Conservation (phyloP, 2,113 vertebrate species). For the Meriones unguiculatus region DNA sequence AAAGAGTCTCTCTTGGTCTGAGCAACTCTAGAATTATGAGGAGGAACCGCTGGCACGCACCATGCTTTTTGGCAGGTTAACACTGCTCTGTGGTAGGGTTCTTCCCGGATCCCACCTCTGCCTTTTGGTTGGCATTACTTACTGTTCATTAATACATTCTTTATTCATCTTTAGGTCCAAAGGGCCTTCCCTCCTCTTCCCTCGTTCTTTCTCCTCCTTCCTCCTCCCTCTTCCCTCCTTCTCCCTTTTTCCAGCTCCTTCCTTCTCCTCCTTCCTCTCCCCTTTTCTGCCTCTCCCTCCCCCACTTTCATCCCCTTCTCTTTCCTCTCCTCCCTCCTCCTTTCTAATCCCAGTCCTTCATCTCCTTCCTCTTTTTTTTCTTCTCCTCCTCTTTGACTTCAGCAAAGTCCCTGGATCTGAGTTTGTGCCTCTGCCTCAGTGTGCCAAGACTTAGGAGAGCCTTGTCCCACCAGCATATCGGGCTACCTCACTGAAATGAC, state of each 20-base stretch:
- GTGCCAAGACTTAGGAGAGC: fast-evolving
- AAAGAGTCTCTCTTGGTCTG: background rate
- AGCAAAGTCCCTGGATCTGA: background rate
- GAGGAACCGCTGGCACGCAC: background rate
- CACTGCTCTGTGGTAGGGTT: fast-evolving
- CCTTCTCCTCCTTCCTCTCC: fast-evolving
- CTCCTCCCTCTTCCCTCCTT: background rate
- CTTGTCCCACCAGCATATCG: fast-evolving
- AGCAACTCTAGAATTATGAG: background rate
- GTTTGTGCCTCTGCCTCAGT: background rate
- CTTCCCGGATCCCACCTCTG: too few species aligned
- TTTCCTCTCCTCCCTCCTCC: background rate
- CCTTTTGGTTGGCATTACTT: background rate
- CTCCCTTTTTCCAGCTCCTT: too few species aligned
- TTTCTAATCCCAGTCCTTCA: background rate
- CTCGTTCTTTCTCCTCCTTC: background rate
- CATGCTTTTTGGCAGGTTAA: background rate
- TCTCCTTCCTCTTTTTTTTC: background rate
- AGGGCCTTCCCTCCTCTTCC: background rate
- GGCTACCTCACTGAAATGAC: fast-evolving
- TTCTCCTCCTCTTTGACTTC: background rate
- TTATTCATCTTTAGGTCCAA: background rate
- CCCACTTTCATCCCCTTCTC: background rate
- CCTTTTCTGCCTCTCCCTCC: background rate
- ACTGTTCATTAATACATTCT: background rate